phyloP scores from a whole-genome alignment of 2,113 vertebrate genomes.

The Chaetura pelagica region DNA sequence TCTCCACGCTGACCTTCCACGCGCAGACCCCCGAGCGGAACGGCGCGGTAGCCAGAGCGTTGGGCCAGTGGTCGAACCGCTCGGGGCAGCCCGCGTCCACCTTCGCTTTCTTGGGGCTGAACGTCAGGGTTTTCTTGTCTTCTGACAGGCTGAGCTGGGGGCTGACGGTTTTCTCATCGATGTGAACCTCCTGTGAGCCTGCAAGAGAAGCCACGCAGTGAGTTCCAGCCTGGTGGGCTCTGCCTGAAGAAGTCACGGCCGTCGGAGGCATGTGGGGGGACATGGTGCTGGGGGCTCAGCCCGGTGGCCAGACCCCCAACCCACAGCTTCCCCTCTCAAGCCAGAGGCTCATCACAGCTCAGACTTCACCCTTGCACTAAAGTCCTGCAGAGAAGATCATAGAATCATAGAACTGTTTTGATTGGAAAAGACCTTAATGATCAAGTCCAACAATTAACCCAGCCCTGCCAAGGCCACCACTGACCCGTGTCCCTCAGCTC shows the following conservation, averaged over 20 bases:
- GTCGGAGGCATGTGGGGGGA: neutral
- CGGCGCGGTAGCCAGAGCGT: conserved; percentile 80
- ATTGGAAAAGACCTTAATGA: no score
- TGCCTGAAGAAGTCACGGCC: neutral
- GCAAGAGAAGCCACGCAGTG: neutral
- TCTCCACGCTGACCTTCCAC: conserved; percentile 86
- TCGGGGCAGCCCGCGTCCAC: conserved; percentile 74
- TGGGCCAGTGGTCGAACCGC: conserved; percentile 93
- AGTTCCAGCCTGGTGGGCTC: rapidly evolving
- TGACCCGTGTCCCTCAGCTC: no score
- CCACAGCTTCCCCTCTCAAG: neutral
- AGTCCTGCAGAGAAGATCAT: neutral
- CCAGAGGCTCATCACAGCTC: neutral
- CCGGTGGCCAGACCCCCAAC: neutral
- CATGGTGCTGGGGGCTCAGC: rapidly evolving
- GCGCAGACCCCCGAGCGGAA: conserved; percentile 83
- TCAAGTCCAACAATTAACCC: no score
- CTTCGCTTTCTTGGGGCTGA: conserved; percentile 81
- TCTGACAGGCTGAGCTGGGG: conserved; percentile 85
- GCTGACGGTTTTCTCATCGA: conserved; percentile 85
- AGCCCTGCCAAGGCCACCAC: no score
- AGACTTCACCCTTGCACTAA: neutral
- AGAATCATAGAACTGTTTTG: no score
- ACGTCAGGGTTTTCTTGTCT: conserved; percentile 84
- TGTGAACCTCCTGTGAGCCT: conserved; percentile 76